Conservation (phyloP, 2,113 vertebrate genomes). For the Aramus guarauna region DNA sequence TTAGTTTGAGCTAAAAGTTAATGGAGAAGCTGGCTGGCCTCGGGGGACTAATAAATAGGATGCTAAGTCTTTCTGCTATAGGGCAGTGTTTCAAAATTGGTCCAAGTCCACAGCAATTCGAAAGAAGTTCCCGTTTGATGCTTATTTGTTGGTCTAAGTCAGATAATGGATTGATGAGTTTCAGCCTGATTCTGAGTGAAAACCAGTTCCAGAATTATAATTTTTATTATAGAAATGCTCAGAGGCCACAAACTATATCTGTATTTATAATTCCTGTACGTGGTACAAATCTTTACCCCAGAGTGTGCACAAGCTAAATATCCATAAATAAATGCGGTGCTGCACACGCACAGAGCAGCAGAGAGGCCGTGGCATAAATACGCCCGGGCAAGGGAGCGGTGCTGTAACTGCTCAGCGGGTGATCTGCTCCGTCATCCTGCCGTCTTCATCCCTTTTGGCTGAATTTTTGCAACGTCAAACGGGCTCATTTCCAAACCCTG, state of each 20-base stretch:
- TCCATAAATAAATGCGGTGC: background rate
- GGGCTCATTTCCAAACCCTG: background rate
- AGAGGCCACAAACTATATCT: background rate
- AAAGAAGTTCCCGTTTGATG: background rate
- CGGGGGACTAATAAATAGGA: slow-evolving; percentile 39
- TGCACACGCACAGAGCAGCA: rapidly evolving
- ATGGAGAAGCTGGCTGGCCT: slow-evolving; percentile 42
- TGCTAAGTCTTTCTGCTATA: background rate
- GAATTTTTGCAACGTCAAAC: rapidly evolving
- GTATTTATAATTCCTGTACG: background rate
- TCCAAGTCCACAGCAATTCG: background rate
- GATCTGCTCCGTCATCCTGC: rapidly evolving
- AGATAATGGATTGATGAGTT: slow-evolving; percentile 34
- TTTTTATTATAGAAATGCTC: background rate
- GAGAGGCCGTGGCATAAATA: rapidly evolving
- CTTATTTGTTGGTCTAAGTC: slow-evolving; percentile 34
- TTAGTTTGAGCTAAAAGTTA: slow-evolving; percentile 55
- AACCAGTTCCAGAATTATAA: background rate
- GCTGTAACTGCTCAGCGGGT: rapidly evolving
- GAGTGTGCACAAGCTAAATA: background rate
- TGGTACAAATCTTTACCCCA: background rate
- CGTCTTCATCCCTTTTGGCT: background rate
- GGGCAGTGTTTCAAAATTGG: slow-evolving; percentile 3
- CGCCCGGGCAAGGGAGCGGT: background rate
- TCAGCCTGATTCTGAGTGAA: background rate